These are phyloP conservation scores for Acheta domesticus DNA, from an alignment of 2,888 invertebrate species.

Conservation along the genomic window DNA sequence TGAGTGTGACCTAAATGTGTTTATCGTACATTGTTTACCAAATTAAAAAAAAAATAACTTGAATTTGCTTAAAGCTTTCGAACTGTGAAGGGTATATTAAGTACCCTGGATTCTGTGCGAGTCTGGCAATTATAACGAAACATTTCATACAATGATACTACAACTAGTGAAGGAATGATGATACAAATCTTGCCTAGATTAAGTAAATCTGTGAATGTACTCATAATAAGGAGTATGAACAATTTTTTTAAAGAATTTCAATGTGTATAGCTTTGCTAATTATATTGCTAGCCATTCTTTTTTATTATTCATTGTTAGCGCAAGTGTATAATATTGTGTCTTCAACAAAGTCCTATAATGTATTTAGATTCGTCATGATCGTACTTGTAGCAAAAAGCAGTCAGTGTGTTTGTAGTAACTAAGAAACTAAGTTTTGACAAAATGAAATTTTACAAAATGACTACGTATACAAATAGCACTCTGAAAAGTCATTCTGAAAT, in stretches of 20 bases:
- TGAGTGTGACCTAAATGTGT: conserved; percentile 7
- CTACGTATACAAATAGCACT: conserved; percentile 18
- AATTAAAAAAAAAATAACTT: background rate
- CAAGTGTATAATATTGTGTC: conserved; percentile 21
- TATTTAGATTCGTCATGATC: conserved; percentile 22
- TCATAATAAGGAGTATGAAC: conserved; percentile 18
- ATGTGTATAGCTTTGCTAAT: conserved; percentile 24
- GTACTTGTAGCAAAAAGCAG: conserved; percentile 19
- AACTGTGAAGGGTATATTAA: background rate
- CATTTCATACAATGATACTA: conserved; percentile 6
- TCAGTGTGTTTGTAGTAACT: background rate
- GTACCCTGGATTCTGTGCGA: background rate
- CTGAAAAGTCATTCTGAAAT: conserved; percentile 6
- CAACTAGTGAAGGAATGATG: conserved; percentile 1
- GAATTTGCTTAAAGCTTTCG: conserved; percentile 11
- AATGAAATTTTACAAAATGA: conserved; percentile 5
- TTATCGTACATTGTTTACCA: conserved; percentile 1
- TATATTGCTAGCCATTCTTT: conserved; percentile 1
- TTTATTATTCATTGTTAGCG: conserved; percentile 23
- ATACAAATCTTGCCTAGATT: conserved; percentile 18
- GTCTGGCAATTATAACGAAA: conserved; percentile 2
- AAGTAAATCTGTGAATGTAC: conserved; percentile 18
- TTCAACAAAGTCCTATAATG: background rate
- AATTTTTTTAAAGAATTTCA: conserved; percentile 5
- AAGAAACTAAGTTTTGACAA: background rate